Conservation (phyloP, 2,113 vertebrate species). For the Epinephelus cyanopodus region DNA sequence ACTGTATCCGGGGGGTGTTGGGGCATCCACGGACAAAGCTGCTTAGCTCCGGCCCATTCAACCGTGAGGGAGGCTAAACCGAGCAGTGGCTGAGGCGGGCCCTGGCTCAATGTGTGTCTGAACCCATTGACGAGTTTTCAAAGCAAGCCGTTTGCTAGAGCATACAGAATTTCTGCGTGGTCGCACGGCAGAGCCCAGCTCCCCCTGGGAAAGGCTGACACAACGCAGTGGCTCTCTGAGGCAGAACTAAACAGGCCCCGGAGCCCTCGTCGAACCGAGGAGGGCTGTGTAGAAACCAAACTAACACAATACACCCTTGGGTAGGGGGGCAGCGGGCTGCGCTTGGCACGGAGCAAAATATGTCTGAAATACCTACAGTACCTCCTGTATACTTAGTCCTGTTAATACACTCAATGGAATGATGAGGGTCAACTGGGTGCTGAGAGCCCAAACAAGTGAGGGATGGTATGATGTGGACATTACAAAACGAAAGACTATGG, state of each 20-base stretch:
- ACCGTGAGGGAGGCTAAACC: slow-evolving; percentile 73
- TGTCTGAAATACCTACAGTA: slow-evolving; percentile 71
- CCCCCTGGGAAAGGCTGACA: slow-evolving; percentile 83
- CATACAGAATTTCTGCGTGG: slow-evolving; percentile 85
- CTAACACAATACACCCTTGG: slow-evolving; percentile 42
- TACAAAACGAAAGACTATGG: slow-evolving; percentile 67
- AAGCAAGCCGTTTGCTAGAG: slow-evolving; percentile 79
- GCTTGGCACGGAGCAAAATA: slow-evolving; percentile 60
- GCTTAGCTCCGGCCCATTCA: slow-evolving; percentile 77
- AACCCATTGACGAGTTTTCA: slow-evolving; percentile 80
- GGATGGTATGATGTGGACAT: slow-evolving; percentile 67
- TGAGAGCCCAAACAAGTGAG: slow-evolving; percentile 55
- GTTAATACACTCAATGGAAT: slow-evolving; percentile 65
- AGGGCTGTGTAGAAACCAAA: slow-evolving; percentile 52
- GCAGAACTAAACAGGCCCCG: slow-evolving; percentile 76
- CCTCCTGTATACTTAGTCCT: slow-evolving; percentile 70
- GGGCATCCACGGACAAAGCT: slow-evolving; percentile 77
- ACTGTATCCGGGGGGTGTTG: slow-evolving; percentile 71
- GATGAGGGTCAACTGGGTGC: slow-evolving; percentile 47
- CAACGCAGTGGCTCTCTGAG: slow-evolving; percentile 71
- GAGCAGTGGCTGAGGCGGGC: slow-evolving; percentile 66
- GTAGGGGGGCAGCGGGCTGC: slow-evolving; percentile 16
- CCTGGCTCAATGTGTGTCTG: slow-evolving; percentile 76
- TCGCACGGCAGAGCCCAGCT: slow-evolving; percentile 73
- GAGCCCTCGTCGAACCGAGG: slow-evolving; percentile 46